Conservation (phyloP, 2,113 vertebrate species). For the Pantherophis guttatus region DNA sequence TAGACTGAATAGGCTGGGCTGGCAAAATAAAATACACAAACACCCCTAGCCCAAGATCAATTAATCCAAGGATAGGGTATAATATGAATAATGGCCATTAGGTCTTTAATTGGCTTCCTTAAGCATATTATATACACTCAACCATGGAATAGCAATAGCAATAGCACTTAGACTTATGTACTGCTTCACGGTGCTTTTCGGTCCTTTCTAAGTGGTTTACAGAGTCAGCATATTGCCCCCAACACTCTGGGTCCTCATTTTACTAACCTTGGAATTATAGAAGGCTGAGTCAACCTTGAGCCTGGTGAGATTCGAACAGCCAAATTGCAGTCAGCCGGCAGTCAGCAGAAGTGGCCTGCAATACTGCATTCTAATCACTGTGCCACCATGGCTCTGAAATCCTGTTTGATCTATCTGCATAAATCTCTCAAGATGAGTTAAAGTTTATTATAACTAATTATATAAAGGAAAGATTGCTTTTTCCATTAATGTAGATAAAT, state of each 20-base stretch:
- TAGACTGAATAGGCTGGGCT: background rate
- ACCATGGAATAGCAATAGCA: background rate
- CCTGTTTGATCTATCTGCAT: background rate
- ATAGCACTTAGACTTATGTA: too few relatives aligned
- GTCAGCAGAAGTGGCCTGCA: too few relatives aligned
- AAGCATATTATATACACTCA: background rate
- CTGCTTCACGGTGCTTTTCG: too few relatives aligned
- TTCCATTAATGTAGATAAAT: background rate
- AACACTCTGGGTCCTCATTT: too few relatives aligned
- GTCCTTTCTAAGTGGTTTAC: too few relatives aligned
- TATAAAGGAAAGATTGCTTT: background rate
- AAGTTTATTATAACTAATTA: background rate
- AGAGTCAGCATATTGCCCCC: too few relatives aligned
- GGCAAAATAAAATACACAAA: background rate
- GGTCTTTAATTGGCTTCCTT: background rate
- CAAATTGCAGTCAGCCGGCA: too few relatives aligned
- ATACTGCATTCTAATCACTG: too few relatives aligned
- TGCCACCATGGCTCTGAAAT: too few relatives aligned
- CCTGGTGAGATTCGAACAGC: too few relatives aligned
- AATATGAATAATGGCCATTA: background rate
- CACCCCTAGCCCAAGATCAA: background rate
- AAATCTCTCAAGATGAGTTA: background rate
- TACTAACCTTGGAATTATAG: too few relatives aligned
- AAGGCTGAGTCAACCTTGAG: too few relatives aligned
- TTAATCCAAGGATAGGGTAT: background rate